phyloP scores from a whole-genome alignment of 2,113 vertebrate species.

The Saguinus midas region DNA sequence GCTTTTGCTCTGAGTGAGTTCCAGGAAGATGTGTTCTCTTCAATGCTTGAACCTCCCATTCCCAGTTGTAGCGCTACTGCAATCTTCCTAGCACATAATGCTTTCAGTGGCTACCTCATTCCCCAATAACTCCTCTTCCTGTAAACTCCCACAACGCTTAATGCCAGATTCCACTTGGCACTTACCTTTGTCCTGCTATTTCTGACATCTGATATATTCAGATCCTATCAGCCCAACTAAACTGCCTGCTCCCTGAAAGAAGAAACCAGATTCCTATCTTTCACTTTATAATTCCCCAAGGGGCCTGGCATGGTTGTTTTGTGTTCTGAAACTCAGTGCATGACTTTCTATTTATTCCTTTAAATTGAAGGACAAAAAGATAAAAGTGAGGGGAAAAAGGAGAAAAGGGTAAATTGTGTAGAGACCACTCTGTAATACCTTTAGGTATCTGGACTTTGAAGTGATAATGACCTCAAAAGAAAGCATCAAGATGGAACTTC shows the following conservation, averaged over 20 bases:
- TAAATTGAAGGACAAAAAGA: conserved; percentile 12
- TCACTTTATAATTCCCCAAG: neutral
- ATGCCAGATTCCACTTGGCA: neutral
- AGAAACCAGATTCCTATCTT: conserved; percentile 60
- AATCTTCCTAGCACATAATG: fast-evolving
- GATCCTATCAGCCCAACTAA: conserved; percentile 51
- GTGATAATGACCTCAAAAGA: neutral
- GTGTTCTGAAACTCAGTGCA: neutral
- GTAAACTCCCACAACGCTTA: neutral
- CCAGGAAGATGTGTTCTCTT: neutral
- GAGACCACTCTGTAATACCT: neutral
- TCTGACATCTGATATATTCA: conserved; percentile 47
- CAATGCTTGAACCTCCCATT: fast-evolving
- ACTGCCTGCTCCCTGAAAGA: conserved; percentile 14
- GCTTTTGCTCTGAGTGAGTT: neutral
- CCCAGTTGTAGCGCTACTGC: neutral
- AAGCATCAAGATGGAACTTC: neutral
- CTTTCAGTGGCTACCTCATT: neutral
- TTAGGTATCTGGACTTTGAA: neutral
- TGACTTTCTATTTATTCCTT: conserved; percentile 17
- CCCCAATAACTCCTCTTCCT: neutral
- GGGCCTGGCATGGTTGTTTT: neutral
- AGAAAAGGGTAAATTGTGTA: neutral
- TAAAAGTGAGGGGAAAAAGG: neutral
- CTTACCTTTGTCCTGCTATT: conserved; percentile 32